phyloP scores from a whole-genome alignment of 2,797 vertebrate genomes.

The Potorous gilbertii region DNA sequence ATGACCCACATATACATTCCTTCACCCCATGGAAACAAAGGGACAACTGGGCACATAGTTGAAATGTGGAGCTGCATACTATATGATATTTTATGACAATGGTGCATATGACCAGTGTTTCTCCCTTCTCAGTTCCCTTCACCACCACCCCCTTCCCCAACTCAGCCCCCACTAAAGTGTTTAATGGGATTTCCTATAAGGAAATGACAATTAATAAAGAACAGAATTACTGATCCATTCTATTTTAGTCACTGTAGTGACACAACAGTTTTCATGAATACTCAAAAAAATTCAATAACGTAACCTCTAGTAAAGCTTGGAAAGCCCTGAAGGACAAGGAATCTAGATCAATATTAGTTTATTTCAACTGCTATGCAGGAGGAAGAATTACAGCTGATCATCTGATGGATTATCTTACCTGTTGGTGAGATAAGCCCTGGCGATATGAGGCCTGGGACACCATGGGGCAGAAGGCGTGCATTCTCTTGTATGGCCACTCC shows the following conservation, averaged over 20 bases:
- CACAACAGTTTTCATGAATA: conserved; percentile 78
- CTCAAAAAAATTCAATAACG: conserved; percentile 86
- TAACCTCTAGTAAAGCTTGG: conserved; percentile 87
- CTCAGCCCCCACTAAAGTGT: conserved; percentile 66
- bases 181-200: conserved; percentile 79
- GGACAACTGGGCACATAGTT: conserved; percentile 54
- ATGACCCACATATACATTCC: conserved; percentile 58
- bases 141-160: background rate
- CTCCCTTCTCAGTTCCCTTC: background rate
- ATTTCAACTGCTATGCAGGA: conserved; percentile 84
- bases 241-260: conserved; percentile 77
- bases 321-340: conserved; percentile 87
- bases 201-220: conserved; percentile 82
- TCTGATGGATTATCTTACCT: conserved; percentile 87
- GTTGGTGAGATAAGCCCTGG: conserved; percentile 94
- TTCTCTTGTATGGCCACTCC: conserved; percentile 93
- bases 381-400: conserved; percentile 79
- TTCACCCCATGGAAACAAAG: conserved; percentile 70
- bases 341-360: conserved; percentile 88
- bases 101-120: conserved; percentile 30
- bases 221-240: conserved; percentile 80
- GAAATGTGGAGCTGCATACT: conserved; percentile 54
- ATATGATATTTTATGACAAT: conserved; percentile 56
- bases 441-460: conserved; percentile 92
- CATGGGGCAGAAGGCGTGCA: conserved; percentile 91